These are phyloP conservation scores for Eretmocerus hayati DNA, from an alignment of 2,888 invertebrate genomes.

Conservation along the genomic window DNA sequence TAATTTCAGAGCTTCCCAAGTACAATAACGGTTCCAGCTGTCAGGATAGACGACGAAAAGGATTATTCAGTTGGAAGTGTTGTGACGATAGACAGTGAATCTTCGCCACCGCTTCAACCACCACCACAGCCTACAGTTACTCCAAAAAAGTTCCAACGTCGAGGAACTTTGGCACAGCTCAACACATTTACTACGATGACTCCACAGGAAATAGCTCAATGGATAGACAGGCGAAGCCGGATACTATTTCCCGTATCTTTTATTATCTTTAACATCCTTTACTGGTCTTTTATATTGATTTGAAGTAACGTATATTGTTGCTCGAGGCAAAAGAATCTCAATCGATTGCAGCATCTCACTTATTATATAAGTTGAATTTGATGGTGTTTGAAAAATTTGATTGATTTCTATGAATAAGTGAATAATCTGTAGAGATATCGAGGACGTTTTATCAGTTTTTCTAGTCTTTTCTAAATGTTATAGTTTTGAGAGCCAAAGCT, in stretches of 20 bases:
- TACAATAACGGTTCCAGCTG: slow-evolving; percentile 60
- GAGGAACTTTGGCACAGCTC: slow-evolving; percentile 39
- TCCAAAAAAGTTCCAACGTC: slow-evolving; percentile 34
- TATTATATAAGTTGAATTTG: no score
- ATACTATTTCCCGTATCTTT: slow-evolving; percentile 72
- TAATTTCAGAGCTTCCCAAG: slow-evolving; percentile 56
- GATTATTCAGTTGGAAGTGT: slow-evolving; percentile 39
- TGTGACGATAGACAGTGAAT: slow-evolving; percentile 37
- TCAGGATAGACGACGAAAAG: slow-evolving; percentile 63
- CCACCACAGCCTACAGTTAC: slow-evolving; percentile 29
- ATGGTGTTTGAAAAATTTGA: no score
- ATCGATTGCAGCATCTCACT: no score
- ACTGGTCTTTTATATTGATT: slow-evolving; percentile 68
- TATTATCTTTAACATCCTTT: slow-evolving; percentile 69
- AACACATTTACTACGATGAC: slow-evolving; percentile 66
- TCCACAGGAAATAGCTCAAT: slow-evolving; percentile 79
- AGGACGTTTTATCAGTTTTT: no score
- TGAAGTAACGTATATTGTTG: no score
- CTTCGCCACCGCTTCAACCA: slow-evolving; percentile 29
- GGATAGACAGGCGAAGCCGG: slow-evolving; percentile 77
- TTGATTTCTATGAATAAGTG: no score
- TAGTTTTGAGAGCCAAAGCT: no score
- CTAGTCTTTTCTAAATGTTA: no score
- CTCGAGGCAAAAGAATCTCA: no score
- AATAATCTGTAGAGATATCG: no score